Evolutionary conservation across 2,797 vertebrate genomes (phyloP), one percentile per base, ranked within the genome.

Genomic region (Chaetophractus vellerosus): DNA sequence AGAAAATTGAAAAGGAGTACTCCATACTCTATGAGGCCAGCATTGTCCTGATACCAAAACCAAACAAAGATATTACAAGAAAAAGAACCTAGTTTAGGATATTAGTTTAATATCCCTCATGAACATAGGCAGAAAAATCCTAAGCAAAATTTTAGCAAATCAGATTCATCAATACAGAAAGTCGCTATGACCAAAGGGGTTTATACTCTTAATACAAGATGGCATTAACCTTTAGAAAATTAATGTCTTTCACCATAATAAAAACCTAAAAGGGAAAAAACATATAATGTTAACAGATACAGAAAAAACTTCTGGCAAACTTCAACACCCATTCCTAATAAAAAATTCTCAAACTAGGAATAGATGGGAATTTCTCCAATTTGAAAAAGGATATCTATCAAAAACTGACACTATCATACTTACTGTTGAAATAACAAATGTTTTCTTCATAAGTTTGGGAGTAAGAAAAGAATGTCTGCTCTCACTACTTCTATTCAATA

Each of bases 331-430:
- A 23, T 64, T 68, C 26, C 2, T 57, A 41, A 68, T 68, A 36
- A 16, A 69, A 92, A 68, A 50, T n/a, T 24, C 24, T 79, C 26
- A 86, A 92, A 92, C 64, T 71, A 61, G 74, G 23, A 63, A 50
- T 61, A 61, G 12, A 92, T 69, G n/a, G 74, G 52, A 31, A 50
- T 69, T 71, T 61, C 57, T 45, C 86, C 33, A 86, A 15, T 71
- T 12, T 71, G 72, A 92, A 61, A 38, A 59, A 50, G 71, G n/a
- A 9, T 50, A 28, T 50, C 12, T 28, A 71, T 31, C 31, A 50
- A 45, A 69, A 71, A 78, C 26, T 21, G 75, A 85, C 38, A 85
- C 48, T 59, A 48, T 48, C 23, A 8, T 50, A 38, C 18, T 66
- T 85, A 78, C 55, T 41, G n/a, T 28, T 38, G 38, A 85, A 84